phyloP scores from a whole-genome alignment of 2,113 vertebrate species.

The Delphinapterus leucas region DNA sequence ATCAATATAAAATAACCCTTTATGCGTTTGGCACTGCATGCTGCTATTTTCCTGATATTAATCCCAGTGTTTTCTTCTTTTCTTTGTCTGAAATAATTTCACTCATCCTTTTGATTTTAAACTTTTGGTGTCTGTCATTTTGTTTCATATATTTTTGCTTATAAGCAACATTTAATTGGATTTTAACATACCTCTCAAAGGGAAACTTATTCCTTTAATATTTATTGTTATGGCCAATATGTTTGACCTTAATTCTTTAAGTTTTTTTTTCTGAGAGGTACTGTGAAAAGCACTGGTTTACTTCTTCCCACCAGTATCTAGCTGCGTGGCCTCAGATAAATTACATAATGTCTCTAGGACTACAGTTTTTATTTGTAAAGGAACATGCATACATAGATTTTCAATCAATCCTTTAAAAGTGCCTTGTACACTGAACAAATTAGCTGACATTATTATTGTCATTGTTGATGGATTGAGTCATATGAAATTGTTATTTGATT shows the following conservation, averaged over 20 bases:
- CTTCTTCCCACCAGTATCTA: neutral
- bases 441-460: neutral
- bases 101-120: constrained; percentile 16
- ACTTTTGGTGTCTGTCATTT: neutral
- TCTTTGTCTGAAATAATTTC: neutral
- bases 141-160: neutral
- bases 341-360: neutral
- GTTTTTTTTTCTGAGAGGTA: neutral
- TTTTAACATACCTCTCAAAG: neutral
- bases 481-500: neutral
- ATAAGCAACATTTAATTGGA: neutral
- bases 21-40: neutral
- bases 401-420: neutral
- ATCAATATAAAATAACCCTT: constrained; percentile 7
- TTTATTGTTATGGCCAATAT: neutral
- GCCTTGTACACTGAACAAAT: neutral
- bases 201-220: neutral
- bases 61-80: neutral
- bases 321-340: neutral
- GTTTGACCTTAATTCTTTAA: neutral
- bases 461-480: neutral
- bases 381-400: neutral
- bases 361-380: neutral
- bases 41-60: neutral
- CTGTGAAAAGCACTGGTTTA: neutral